Evolutionary conservation across 2,888 invertebrate species (phyloP).

Genomic region (Ormyrus pomaceus): DNA sequence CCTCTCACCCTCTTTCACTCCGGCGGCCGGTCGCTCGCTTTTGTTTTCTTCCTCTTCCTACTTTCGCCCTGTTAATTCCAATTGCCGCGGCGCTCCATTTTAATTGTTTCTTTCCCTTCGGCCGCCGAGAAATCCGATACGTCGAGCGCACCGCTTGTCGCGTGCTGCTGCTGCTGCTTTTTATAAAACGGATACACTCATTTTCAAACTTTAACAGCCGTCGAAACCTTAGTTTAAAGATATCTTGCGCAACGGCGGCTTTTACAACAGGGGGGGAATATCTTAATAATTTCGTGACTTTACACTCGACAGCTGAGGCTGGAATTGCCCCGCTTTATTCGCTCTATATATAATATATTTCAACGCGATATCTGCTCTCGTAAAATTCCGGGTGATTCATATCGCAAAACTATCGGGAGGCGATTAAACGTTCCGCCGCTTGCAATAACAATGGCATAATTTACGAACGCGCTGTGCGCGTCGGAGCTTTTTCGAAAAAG

Average conservation of each 20-base stretch:
- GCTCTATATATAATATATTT: slow-evolving; percentile 22
- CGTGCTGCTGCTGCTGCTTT: no score
- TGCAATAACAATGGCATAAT: slow-evolving; percentile 4
- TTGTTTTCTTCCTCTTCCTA: slow-evolving; percentile 58
- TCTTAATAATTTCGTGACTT: slow-evolving; percentile 35
- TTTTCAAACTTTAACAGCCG: no score
- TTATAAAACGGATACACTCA: no score
- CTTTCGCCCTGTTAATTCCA: slow-evolving; percentile 53
- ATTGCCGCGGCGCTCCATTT: slow-evolving; percentile 38
- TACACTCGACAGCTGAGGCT: neutral
- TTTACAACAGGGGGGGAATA: neutral
- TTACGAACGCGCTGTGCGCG: neutral
- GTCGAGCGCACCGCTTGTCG: slow-evolving; percentile 5
- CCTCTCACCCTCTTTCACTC: slow-evolving; percentile 46
- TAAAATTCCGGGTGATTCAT: slow-evolving; percentile 37
- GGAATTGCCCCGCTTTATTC: slow-evolving; percentile 2
- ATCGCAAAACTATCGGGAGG: slow-evolving; percentile 6
- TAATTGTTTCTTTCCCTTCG: slow-evolving; percentile 44
- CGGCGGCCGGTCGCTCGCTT: slow-evolving; percentile 36
- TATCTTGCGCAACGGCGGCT: no score
- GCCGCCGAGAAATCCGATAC: slow-evolving; percentile 35
- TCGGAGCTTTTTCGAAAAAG: no score
- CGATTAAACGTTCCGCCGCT: slow-evolving; percentile 7
- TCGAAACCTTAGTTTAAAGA: no score
- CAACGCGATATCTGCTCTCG: neutral